These are phyloP conservation scores for Phoxinus dragarum DNA, from an alignment of 2,797 vertebrate genomes.

Conservation along the genomic window DNA sequence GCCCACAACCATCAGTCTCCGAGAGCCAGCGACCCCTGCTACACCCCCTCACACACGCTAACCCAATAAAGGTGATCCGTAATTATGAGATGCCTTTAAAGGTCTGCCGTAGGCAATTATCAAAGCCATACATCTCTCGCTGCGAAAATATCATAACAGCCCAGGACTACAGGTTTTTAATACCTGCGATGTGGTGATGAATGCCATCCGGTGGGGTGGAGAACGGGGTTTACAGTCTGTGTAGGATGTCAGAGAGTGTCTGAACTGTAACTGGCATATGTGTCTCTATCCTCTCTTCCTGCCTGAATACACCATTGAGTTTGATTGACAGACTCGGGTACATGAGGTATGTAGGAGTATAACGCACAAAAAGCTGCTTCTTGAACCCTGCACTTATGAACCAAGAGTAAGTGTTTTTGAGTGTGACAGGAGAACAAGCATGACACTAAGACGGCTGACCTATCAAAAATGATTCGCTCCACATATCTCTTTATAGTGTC, in stretches of 20 bases:
- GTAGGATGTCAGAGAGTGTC: neutral
- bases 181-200: conserved; percentile 26
- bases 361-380: conserved; percentile 24
- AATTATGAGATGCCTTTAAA: conserved; percentile 65
- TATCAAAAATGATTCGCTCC: conserved; percentile 47
- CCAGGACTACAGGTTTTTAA: conserved; percentile 36
- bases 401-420: conserved; percentile 49
- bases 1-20: conserved; percentile 14
- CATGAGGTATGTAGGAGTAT: conserved; percentile 36
- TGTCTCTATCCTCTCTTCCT: conserved; percentile 27
- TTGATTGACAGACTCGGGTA: conserved; percentile 49
- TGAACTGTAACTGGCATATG: conserved; percentile 11
- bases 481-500: conserved; percentile 3
- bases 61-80: conserved; percentile 62
- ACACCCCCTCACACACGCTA: conserved; percentile 32
- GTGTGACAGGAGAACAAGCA: conserved; percentile 35
- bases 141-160: conserved; percentile 52
- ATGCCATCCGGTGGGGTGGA: conserved; percentile 1
- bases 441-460: conserved; percentile 56
- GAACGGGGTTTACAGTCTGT: conserved; percentile 20
- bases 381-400: conserved; percentile 40
- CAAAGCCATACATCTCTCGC: conserved; percentile 51
- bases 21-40: conserved; percentile 37
- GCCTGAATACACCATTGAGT: conserved; percentile 4
- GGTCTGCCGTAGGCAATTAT: conserved; percentile 59